Evolutionary conservation across 2,888 invertebrate species (phyloP).

Genomic region (Eustalomyia histrio): DNA sequence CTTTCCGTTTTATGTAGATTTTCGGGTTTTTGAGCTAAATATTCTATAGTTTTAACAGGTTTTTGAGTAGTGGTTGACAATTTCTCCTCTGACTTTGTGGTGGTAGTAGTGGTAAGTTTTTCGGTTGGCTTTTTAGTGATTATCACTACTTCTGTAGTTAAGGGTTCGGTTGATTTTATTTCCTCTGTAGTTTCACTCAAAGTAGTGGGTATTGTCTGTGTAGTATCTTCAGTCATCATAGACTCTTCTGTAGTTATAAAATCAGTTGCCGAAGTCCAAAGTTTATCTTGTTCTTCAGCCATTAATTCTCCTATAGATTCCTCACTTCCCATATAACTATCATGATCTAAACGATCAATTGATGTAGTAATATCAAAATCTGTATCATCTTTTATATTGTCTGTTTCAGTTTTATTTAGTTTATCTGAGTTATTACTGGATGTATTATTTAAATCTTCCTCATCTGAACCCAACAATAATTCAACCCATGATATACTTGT

Average conservation of each 20-base stretch:
- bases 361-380: slow-evolving; percentile 65
- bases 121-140: slow-evolving; percentile 31
- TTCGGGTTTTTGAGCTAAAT: slow-evolving; percentile 2
- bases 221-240: slow-evolving; percentile 34
- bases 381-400: slow-evolving; percentile 46
- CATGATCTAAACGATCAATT: slow-evolving; percentile 67
- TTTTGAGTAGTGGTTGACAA: neutral
- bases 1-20: slow-evolving; percentile 34
- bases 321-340: slow-evolving; percentile 68
- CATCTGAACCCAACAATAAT: slow-evolving; percentile 72
- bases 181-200: slow-evolving; percentile 34
- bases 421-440: slow-evolving; percentile 27
- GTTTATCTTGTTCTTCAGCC: slow-evolving; percentile 67
- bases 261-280: slow-evolving; percentile 36
- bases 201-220: slow-evolving; percentile 43
- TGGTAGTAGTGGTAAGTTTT: neutral
- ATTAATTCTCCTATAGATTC: slow-evolving; percentile 71
- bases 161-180: slow-evolving; percentile 5
- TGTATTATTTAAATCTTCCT: slow-evolving; percentile 66
- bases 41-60: slow-evolving; percentile 4
- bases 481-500: slow-evolving; percentile 73
- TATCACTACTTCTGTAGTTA: neutral
- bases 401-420: slow-evolving; percentile 37
- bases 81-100: neutral
- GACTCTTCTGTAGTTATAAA: slow-evolving; percentile 8